Evolutionary conservation across 2,888 invertebrate species (phyloP).

Genomic region (Synergus laeviventris): DNA sequence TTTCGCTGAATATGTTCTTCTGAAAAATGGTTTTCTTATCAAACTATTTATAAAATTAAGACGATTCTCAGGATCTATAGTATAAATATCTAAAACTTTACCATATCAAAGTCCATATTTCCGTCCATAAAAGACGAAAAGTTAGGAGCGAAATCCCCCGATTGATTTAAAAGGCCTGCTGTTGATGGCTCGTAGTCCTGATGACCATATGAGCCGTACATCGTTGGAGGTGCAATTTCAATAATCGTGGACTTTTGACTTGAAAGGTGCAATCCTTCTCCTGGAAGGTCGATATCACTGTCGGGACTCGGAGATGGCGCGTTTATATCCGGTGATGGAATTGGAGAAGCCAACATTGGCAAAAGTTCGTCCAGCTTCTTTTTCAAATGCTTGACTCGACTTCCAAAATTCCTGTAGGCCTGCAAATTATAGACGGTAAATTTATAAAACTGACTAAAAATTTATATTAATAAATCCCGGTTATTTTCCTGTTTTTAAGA

Average conservation of each 20-base stretch:
- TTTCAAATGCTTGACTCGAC: conserved; percentile 90
- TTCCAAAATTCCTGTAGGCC: conserved; percentile 97
- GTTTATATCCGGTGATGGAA: conserved; percentile 80
- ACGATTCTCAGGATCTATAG: neutral
- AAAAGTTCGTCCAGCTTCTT: conserved; percentile 90
- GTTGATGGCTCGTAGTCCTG: conserved; percentile 72
- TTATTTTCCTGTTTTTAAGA: neutral
- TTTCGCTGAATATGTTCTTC: conserved; percentile 73
- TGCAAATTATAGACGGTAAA: conserved; percentile 71
- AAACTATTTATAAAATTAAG: neutral
- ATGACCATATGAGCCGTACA: conserved; percentile 72
- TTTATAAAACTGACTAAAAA: neutral
- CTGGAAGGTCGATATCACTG: conserved; percentile 87
- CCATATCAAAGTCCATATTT: conserved; percentile 79
- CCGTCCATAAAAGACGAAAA: conserved; percentile 83
- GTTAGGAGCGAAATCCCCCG: conserved; percentile 77
- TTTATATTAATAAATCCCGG: neutral
- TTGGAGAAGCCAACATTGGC: conserved; percentile 82
- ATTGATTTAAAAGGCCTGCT: conserved; percentile 49
- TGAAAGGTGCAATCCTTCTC: conserved; percentile 72
- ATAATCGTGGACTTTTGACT: conserved; percentile 67
- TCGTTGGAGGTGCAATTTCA: conserved; percentile 70
- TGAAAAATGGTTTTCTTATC: conserved; percentile 52
- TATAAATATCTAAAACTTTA: conserved; percentile 57
- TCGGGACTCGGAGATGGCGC: conserved; percentile 90